Conservation (phyloP, 2,113 vertebrate species). For the Microtus oregoni region DNA sequence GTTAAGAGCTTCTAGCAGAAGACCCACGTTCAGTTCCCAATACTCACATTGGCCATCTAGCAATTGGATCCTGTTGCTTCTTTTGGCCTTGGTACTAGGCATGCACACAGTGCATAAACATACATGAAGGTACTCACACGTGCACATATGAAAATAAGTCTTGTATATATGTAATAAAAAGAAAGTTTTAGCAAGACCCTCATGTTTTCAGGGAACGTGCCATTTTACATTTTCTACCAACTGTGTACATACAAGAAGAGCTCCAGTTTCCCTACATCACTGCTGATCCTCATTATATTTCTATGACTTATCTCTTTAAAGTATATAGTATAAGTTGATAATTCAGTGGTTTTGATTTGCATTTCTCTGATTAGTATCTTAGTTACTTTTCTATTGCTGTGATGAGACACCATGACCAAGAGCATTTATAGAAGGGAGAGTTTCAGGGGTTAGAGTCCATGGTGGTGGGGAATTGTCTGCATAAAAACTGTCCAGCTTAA, state of each 20-base stretch:
- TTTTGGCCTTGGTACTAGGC: neutral
- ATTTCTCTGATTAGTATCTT: neutral
- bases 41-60: neutral
- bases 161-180: neutral
- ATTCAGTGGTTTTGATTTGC: neutral
- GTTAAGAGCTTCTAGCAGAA: neutral
- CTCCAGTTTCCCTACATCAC: neutral
- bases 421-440: neutral
- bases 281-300: neutral
- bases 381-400: neutral
- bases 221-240: neutral
- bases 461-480: neutral
- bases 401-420: neutral
- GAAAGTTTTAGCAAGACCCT: neutral
- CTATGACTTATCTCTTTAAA: neutral
- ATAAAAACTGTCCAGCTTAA: neutral
- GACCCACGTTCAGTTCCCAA: neutral
- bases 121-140: too few relatives aligned
- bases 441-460: neutral
- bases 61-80: neutral
- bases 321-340: neutral
- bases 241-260: neutral
- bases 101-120: neutral
- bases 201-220: neutral
- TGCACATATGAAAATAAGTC: neutral